Conservation (phyloP, 2,797 vertebrate species). For the Pangasius krempfi region DNA sequence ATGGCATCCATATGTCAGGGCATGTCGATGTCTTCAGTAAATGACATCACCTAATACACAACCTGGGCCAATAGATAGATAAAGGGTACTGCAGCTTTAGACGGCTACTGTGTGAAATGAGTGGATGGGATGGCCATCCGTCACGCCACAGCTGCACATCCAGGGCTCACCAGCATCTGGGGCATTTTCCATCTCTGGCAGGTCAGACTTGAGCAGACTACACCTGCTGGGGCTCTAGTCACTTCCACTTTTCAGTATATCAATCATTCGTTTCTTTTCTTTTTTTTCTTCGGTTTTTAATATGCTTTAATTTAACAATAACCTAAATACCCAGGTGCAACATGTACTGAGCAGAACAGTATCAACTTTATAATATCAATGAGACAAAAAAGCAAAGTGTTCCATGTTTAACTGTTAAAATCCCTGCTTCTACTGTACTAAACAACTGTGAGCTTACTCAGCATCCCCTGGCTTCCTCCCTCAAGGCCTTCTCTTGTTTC, state of each 20-base stretch:
- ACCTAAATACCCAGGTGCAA: neutral
- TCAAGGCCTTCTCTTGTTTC: slow-evolving; percentile 37
- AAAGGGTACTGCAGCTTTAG: slow-evolving; percentile 41
- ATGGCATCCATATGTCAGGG: slow-evolving; percentile 61
- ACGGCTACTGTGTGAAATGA: slow-evolving; percentile 57
- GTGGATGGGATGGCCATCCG: slow-evolving; percentile 47
- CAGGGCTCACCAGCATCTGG: slow-evolving; percentile 41
- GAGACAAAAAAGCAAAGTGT: neutral
- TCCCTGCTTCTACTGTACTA: slow-evolving; percentile 24
- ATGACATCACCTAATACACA: slow-evolving; percentile 54
- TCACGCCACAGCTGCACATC: slow-evolving; percentile 47
- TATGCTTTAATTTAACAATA: neutral
- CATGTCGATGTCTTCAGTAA: slow-evolving; percentile 54
- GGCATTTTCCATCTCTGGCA: slow-evolving; percentile 32
- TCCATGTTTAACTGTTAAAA: slow-evolving; percentile 10
- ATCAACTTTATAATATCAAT: neutral
- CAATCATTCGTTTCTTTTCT: neutral
- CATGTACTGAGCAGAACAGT: neutral
- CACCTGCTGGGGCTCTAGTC: slow-evolving; percentile 18
- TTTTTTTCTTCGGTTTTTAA: neutral
- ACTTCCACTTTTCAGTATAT: slow-evolving; percentile 2
- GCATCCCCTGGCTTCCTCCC: slow-evolving; percentile 22
- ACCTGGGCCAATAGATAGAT: slow-evolving; percentile 56
- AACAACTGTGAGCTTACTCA: slow-evolving; percentile 41
- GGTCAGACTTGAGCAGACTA: slow-evolving; percentile 20